Percentiles rank a stretch among this genome's conserved stretches.
These are phyloP conservation scores for Drosophila tani DNA, from an alignment of 1,140 invertebrate species.

Conservation along the genomic window DNA sequence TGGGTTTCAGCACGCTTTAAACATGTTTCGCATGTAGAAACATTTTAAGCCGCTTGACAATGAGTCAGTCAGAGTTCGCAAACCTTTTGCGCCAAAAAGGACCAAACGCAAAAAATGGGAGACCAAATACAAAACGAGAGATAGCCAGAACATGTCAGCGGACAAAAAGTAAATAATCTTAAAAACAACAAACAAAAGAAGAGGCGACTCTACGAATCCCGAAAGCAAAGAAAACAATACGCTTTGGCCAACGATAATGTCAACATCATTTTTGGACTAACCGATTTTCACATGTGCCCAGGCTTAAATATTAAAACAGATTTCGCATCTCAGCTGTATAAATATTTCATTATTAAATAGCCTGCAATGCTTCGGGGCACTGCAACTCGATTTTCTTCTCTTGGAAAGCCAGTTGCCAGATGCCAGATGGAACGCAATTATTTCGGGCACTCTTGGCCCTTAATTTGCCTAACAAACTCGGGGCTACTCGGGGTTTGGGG, in stretches of 20 bases:
- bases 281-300: conserved; percentile 13
- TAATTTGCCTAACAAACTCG: conserved; percentile 44
- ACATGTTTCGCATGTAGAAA: conserved; percentile 33
- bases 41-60: conserved; percentile 52
- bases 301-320: conserved; percentile 48
- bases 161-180: conserved; percentile 40
- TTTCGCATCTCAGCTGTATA: conserved; percentile 42
- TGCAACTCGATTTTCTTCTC: neutral
- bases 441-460: conserved; percentile 1
- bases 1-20: conserved; percentile 37
- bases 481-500: neutral
- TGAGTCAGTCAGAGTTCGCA: conserved; percentile 29
- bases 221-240: conserved; percentile 36
- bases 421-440: conserved; percentile 32
- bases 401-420: neutral
- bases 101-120: conserved; percentile 8
- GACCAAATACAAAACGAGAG: conserved; percentile 17
- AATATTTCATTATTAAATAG: conserved; percentile 52
- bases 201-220: neutral
- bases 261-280: conserved; percentile 23
- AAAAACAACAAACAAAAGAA: conserved; percentile 20
- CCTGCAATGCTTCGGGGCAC: conserved; percentile 10
- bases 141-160: conserved; percentile 6
- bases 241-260: conserved; percentile 23
- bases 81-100: conserved; percentile 25